phyloP scores from a whole-genome alignment of 2,797 vertebrate species.

The Neopelma chrysocephalum region DNA sequence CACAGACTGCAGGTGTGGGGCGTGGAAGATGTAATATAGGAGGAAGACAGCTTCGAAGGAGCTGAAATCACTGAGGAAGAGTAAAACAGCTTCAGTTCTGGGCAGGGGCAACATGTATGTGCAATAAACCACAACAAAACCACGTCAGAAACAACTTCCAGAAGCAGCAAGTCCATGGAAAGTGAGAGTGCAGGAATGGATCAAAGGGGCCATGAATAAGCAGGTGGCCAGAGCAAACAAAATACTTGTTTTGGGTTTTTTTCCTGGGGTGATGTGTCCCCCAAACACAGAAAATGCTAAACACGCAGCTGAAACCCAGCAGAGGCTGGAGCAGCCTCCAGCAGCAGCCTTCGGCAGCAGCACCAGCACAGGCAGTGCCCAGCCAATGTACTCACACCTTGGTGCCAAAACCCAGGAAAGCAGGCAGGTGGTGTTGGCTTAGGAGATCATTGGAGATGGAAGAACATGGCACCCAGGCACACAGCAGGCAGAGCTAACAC shows the following conservation, averaged over 20 bases:
- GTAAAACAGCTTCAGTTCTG: not conserved
- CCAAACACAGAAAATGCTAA: not conserved
- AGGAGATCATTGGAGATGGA: not conserved
- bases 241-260: not conserved
- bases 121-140: not conserved
- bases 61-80: not conserved
- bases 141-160: not conserved
- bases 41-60: too few relatives aligned
- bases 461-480: rapidly evolving
- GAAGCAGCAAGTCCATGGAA: too few relatives aligned
- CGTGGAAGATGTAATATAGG: rapidly evolving
- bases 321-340: not conserved
- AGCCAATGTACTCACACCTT: too few relatives aligned
- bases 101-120: not conserved
- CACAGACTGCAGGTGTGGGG: rapidly evolving
- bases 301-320: too few relatives aligned
- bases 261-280: not conserved
- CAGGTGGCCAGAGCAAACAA: not conserved
- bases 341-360: not conserved
- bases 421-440: too few relatives aligned
- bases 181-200: not conserved
- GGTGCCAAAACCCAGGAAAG: not conserved
- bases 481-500: not conserved
- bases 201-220: not conserved
- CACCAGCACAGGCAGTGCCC: rapidly evolving